These are phyloP conservation scores for Elephas maximus DNA, from an alignment of 2,113 vertebrate genomes.

Conservation along the genomic window DNA sequence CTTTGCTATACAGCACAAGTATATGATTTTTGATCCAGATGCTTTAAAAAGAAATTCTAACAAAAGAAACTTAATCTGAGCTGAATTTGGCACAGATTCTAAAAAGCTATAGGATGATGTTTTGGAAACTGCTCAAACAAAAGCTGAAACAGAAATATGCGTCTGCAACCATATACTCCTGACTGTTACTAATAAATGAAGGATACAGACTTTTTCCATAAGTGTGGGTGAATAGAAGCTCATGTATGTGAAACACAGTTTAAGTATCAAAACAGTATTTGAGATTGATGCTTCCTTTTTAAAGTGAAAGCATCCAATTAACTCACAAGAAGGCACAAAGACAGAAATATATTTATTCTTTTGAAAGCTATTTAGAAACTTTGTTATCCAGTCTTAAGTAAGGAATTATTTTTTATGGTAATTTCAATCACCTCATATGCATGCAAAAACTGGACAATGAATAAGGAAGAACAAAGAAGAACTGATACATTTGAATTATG, in stretches of 20 bases:
- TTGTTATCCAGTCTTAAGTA: neutral
- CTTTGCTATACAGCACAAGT: constrained; percentile 83
- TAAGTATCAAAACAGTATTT: constrained; percentile 79
- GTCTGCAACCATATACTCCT: constrained; percentile 84
- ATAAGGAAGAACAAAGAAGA: neutral
- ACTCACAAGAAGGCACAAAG: constrained; percentile 48
- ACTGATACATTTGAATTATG: neutral
- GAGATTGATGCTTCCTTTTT: constrained; percentile 72
- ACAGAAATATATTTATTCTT: constrained; percentile 11
- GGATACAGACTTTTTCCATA: constrained; percentile 88
- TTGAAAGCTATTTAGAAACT: constrained; percentile 68
- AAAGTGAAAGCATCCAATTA: constrained; percentile 71
- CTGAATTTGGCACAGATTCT: constrained; percentile 88
- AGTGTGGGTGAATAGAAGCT: constrained; percentile 87
- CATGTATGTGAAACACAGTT: constrained; percentile 85
- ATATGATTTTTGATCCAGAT: constrained; percentile 91
- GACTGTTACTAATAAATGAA: constrained; percentile 88
- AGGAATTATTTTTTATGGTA: constrained; percentile 60
- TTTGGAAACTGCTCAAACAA: constrained; percentile 91
- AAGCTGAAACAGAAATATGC: constrained; percentile 88
- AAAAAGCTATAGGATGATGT: constrained; percentile 84
- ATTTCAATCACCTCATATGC: neutral
- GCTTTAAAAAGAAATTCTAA: constrained; percentile 89
- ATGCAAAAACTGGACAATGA: neutral
- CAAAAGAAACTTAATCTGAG: constrained; percentile 90